Evolutionary conservation across 2,113 vertebrate genomes (phyloP).

Genomic region (Probosciger aterrimus): DNA sequence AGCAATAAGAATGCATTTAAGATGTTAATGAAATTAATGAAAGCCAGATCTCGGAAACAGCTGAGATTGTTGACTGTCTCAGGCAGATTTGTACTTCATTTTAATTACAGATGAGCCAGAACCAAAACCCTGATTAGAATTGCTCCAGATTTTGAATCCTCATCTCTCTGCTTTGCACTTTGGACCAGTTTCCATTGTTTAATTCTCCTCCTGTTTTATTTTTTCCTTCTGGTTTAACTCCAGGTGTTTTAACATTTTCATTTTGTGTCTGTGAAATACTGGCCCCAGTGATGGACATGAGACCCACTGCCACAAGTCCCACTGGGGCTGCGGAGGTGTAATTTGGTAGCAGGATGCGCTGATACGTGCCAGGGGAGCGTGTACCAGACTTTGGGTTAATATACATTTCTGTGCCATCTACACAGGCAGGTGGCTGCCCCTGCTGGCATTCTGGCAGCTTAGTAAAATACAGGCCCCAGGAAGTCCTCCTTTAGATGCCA

Average conservation of each 20-base stretch:
- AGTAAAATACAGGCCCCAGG: background rate
- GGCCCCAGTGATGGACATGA: background rate
- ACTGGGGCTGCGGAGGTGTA: background rate
- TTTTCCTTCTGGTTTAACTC: constrained; percentile 18
- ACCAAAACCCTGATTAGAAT: constrained; percentile 50
- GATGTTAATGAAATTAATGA: constrained; percentile 70
- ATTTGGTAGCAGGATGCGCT: background rate
- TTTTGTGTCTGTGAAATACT: background rate
- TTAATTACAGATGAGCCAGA: constrained; percentile 64
- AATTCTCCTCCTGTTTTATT: background rate
- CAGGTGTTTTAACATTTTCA: background rate
- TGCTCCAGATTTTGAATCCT: constrained; percentile 47
- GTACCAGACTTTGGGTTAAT: background rate
- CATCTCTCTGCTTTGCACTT: constrained; percentile 18
- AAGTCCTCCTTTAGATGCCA: background rate
- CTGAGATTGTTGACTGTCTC: constrained; percentile 66
- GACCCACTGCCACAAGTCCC: background rate
- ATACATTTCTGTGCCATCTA: background rate
- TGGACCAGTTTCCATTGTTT: constrained; percentile 21
- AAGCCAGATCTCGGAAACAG: constrained; percentile 49
- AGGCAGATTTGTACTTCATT: constrained; percentile 61
- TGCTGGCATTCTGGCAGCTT: background rate
- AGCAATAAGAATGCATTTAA: constrained; percentile 60
- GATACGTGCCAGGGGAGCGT: accelerated
- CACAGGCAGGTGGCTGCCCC: background rate